Evolutionary conservation across 30 jellyfish, hydroid and myxozoan genomes (phyloP), one percentile per base, ranked within the genome.

Genomic region (Turritopsis dohrnii): DNA sequence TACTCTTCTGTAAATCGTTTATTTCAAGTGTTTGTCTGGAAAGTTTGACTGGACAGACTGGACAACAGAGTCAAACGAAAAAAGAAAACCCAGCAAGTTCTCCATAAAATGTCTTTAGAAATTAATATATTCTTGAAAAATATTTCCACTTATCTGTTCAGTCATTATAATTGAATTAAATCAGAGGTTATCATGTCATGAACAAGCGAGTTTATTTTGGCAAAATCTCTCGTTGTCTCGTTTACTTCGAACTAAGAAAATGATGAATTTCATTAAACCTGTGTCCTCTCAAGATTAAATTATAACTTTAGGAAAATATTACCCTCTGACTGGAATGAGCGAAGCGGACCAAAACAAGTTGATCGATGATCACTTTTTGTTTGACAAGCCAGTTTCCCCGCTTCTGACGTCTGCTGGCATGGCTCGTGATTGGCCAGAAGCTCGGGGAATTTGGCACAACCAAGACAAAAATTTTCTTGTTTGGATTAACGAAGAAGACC

Each of bases 351-450:
- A 86, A 71, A 73, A 90, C 31, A 89, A 84, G 23, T 76, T 90
- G 52, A 86, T 86, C 83, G 79, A 89, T 41, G 96, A 89, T 77
- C 96, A 89, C 77, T 69, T 69, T 69, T 27, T 69, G 31, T 69
- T 69, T 1, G 77, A 69, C 77, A 69, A 69, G 19, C 96, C 96
- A 9, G 96, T 89, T 81, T 89, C 96, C 27, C 96, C 96, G 17
- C 60, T 89, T 74, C 86, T 89, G 82, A 84, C 96, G 53, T 89
- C 90, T 18, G 90, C 96, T 16, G 90, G 82, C n/a, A 89, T 89
- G 95, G 96, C 96, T 18, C 92, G 96, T 29, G 96, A 89, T 53
- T 89, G 96, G 96, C 90, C 92, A 19, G 96, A 89, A 26, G 95
- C 96, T 72, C 90, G 96, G 28, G 96, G 96, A 17, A 89, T 89